Evolutionary conservation across 2,888 invertebrate genomes (phyloP).

Genomic region (Eupithecia subfuscata): DNA sequence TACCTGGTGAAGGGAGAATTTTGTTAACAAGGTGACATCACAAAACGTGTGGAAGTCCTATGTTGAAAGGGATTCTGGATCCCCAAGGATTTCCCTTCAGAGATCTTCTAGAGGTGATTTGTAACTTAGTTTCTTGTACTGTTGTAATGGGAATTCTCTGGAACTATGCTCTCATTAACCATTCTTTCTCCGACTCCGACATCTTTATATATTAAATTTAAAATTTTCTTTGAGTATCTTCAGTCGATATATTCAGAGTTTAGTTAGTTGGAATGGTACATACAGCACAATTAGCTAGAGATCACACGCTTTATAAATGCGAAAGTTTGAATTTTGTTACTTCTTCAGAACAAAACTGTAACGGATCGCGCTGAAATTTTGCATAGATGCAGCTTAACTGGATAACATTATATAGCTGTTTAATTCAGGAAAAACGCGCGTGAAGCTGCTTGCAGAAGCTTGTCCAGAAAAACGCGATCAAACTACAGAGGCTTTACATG

Average conservation of each 20-base stretch:
- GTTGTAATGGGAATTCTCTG: too few relatives aligned
- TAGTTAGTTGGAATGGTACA: neutral
- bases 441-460: neutral
- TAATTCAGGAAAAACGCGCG: too few relatives aligned
- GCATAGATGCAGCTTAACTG: too few relatives aligned
- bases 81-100: neutral
- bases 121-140: too few relatives aligned
- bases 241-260: neutral
- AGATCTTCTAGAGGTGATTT: neutral
- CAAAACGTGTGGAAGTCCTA: neutral
- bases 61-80: neutral
- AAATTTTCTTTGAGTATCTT: neutral
- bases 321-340: too few relatives aligned
- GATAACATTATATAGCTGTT: too few relatives aligned
- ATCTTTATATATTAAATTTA: too few relatives aligned
- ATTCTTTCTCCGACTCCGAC: neutral
- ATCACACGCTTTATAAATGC: too few relatives aligned
- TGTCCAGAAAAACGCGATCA: neutral
- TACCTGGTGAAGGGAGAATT: conserved; percentile 80
- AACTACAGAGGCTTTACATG: neutral
- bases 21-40: neutral
- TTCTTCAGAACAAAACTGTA: too few relatives aligned
- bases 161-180: too few relatives aligned
- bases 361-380: too few relatives aligned
- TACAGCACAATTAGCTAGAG: too few relatives aligned